Evolutionary conservation across 2,797 vertebrate genomes (phyloP).

Genomic region (Hozukius guyotensis): DNA sequence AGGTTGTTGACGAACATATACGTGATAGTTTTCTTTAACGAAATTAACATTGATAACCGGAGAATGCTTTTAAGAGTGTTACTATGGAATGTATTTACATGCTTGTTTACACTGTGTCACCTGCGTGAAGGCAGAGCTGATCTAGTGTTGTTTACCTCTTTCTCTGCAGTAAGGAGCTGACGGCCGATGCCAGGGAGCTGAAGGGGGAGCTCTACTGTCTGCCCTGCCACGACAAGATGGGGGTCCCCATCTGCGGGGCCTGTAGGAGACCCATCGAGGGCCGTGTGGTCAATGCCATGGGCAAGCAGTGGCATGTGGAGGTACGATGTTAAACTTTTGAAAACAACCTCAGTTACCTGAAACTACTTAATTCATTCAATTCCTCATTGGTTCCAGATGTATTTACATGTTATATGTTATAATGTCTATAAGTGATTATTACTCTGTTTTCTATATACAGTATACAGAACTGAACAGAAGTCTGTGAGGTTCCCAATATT

Average conservation of each 20-base stretch:
- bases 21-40: too few species aligned
- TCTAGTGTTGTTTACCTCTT: background rate
- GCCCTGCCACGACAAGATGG: conserved; percentile 99
- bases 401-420: background rate
- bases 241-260: conserved; percentile 96
- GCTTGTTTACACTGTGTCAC: too few species aligned
- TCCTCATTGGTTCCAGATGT: background rate
- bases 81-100: background rate
- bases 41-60: too few species aligned
- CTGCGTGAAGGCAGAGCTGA: background rate
- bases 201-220: conserved; percentile 96
- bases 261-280: conserved; percentile 97
- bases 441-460: background rate
- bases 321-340: conserved; percentile 71
- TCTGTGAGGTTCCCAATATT: background rate
- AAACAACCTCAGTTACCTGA: background rate
- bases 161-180: conserved; percentile 92
- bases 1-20: too few species aligned
- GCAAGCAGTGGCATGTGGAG: conserved; percentile 99
- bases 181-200: conserved; percentile 93
- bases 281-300: conserved; percentile 98
- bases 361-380: background rate
- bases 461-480: background rate
- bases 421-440: background rate
- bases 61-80: background rate